Evolutionary conservation across 2,888 invertebrate genomes (phyloP).

Genomic region (Proisotoma minuta): DNA sequence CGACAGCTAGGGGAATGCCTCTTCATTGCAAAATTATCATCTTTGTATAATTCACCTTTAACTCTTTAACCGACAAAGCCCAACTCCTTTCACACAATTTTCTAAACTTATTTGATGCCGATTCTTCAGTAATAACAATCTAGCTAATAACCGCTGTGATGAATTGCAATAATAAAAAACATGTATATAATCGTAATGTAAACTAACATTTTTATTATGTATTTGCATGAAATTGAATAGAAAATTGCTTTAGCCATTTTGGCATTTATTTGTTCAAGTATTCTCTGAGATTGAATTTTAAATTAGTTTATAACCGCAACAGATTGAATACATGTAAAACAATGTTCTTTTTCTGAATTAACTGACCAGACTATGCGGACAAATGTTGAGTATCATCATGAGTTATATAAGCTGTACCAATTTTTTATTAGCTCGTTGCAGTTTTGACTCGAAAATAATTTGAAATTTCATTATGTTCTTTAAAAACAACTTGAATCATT

Average conservation of each 20-base stretch:
- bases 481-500: background rate
- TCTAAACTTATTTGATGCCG: background rate
- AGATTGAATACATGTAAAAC: background rate
- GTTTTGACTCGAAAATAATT: background rate
- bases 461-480: background rate
- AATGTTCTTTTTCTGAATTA: background rate
- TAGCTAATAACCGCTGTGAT: no score
- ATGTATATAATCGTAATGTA: background rate
- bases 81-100: no score
- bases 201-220: background rate
- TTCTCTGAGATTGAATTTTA: background rate
- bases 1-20: background rate
- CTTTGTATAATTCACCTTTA: background rate
- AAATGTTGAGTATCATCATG: background rate
- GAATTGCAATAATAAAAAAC: no score
- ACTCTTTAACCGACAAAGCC: background rate
- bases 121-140: no score
- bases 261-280: background rate
- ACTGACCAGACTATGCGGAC: background rate
- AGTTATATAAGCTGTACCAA: no score
- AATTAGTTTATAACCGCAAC: constrained; percentile 1
- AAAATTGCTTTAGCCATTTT: background rate
- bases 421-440: background rate
- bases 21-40: background rate
- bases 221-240: background rate